Base-by-base conservation (phyloP, 92 coral and sea anemone genomes). In the Phymanthus crucifer region DNA sequence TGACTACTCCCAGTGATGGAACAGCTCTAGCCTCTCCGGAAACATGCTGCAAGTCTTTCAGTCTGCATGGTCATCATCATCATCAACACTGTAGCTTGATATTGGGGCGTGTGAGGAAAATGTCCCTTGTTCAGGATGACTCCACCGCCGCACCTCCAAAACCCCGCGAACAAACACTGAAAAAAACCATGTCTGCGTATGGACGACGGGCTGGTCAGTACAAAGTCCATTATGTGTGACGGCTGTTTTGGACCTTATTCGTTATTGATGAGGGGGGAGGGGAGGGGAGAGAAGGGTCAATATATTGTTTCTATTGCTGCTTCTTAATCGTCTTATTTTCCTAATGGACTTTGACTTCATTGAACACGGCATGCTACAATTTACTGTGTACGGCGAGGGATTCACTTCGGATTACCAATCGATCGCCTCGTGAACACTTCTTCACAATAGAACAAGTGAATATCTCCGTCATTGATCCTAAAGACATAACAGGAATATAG, bases 161-260 rank as follows among this genome's bases (percentile, higher is more conserved):
- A 57, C 64, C 17, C 10, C 77, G 78, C 37, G 54, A 54, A 12
- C 33, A 54, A 35, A 18, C 71, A 32, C 13, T 82, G 23, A 50
- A 68, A n/a, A 82, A 82, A 66, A 74, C 86, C 16, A 38, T 73
- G 45, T 82, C 86, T 13, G 40, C 80, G 40, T 73, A 73, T 24
- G 36, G 80, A 43, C 64, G 86, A 14, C 80, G 86, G 27, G 86
- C 73, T 14, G 38, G 79, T 18, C 52, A n/a, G 14, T 74, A 56
- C 43, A 82, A 66, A 29, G 74, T 82, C 36, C 80, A 82, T 65
- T 82, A 82, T 52, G 86, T 82, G 10, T 82, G 27, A 24, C 6
- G 65, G 2, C 6, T 32, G 18, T 0, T 32, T 61, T 43, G 48
- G 13, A 43, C 13, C 14, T 43, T 43, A 43, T 43, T 43, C 13